Evolutionary conservation across 2,888 invertebrate species (phyloP).

Genomic region (Macaria notata): DNA sequence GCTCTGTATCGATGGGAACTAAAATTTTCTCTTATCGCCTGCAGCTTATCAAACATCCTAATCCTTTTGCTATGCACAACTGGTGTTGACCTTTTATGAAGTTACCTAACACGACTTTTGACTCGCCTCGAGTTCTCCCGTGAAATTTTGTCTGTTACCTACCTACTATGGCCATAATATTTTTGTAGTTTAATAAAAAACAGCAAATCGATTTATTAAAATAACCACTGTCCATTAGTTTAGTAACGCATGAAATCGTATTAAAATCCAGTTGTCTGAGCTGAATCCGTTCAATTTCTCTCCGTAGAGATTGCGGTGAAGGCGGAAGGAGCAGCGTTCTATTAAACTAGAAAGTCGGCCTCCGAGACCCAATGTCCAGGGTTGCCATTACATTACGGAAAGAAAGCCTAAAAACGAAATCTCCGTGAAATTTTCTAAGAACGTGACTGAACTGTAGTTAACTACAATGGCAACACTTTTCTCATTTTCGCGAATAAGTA

Average conservation of each 20-base stretch:
- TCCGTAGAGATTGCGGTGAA: constrained; percentile 35
- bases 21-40: neutral
- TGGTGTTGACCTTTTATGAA: neutral
- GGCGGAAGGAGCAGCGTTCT: constrained; percentile 35
- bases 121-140: too few species aligned
- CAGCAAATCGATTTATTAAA: too few species aligned
- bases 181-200: too few species aligned
- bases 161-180: too few species aligned
- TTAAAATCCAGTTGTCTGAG: constrained; percentile 31
- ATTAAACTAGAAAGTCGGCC: constrained; percentile 37
- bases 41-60: constrained; percentile 1
- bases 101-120: neutral
- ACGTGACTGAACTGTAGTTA: constrained; percentile 13
- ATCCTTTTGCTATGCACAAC: constrained; percentile 6
- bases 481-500: neutral
- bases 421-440: constrained; percentile 12
- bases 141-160: too few species aligned
- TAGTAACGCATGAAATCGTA: constrained; percentile 21
- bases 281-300: constrained; percentile 35
- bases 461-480: constrained; percentile 10
- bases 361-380: constrained; percentile 34
- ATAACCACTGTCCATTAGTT: too few species aligned
- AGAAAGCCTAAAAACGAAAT: constrained; percentile 15
- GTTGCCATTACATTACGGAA: constrained; percentile 14
- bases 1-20: constrained; percentile 2